Base-by-base conservation (phyloP, 1,140 invertebrate genomes). In the Lucilia cuprina region DNA sequence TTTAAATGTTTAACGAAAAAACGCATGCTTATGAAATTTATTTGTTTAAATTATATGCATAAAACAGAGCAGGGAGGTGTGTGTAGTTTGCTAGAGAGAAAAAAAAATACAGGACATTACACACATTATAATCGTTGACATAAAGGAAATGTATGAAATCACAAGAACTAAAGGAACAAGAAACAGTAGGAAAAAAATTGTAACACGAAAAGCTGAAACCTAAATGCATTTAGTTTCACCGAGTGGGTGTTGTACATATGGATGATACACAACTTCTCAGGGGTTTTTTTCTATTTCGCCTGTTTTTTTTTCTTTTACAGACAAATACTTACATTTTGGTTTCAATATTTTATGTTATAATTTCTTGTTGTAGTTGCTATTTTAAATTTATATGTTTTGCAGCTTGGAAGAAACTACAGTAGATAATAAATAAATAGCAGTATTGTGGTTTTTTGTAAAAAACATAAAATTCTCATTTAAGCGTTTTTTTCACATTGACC, bases 321-420 rank as follows among this genome's bases (percentile, higher is more conserved):
- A 80, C 41, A 80, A 49, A 49, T 80, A 80, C 77, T 80, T 49
- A 49, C 77, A 80, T 80, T 80, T 80, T 80, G 77, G 77, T 50
- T 80, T 80, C 77, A 80, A 80, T 80, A 80, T 80, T 80, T 80
- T 80, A 80, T 80, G 47, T 80, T 80, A 80, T 80, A 80, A 80
- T 80, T 80, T 49, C 77, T 21, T 80, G n/a, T 49, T 49, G n/a
- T 80, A 5, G 1, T 80, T 80, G 49, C 21, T 10, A 41, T 41
- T 41, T 41, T 41, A 3, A n/a, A 41, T 41, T 41, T 41, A 41
- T 41, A 41, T 41, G 10, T 41, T 41, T 41, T 41, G 10, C 10
- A 41, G 41, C 41, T 10, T 41, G 41, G 5, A 5, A 10, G 41
- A 41, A 41, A 41, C 5, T 60, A 60, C 12, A 60, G 13, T 2